Conservation (phyloP, 2,797 vertebrate species). For the Microchirus variegatus region DNA sequence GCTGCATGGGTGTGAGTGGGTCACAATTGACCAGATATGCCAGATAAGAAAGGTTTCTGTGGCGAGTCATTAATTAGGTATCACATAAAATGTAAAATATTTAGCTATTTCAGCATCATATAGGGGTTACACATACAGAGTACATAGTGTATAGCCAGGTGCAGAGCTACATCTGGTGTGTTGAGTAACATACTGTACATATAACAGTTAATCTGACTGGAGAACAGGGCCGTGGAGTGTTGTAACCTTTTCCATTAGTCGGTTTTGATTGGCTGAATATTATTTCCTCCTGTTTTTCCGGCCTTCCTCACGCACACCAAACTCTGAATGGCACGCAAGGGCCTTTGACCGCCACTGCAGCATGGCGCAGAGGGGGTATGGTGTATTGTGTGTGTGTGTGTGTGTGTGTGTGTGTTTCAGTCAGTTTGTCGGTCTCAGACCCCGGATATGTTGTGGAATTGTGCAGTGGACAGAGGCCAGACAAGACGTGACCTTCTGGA, state of each 20-base stretch:
- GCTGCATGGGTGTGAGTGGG: constrained; percentile 33
- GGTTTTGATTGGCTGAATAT: constrained; percentile 54
- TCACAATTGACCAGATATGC: constrained; percentile 20
- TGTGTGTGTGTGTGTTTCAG: constrained; percentile 19
- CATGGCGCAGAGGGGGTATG: constrained; percentile 69
- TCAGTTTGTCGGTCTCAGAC: constrained; percentile 64
- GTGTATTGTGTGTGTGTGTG: constrained; percentile 33
- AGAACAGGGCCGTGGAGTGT: constrained; percentile 28
- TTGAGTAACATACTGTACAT: constrained; percentile 53
- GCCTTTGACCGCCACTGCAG: constrained; percentile 67
- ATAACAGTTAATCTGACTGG: constrained; percentile 42
- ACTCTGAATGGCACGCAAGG: constrained; percentile 67
- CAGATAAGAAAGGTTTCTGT: constrained; percentile 20
- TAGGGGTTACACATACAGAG: too few relatives aligned
- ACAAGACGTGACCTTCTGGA: constrained; percentile 81
- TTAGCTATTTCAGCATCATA: constrained; percentile 6
- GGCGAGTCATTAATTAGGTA: neutral
- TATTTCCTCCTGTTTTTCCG: constrained; percentile 42
- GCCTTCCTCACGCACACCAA: constrained; percentile 39
- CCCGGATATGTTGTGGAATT: constrained; percentile 83
- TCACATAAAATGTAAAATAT: constrained; percentile 18
- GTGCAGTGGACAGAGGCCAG: constrained; percentile 84
- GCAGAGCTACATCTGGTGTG: constrained; percentile 54
- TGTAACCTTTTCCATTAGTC: constrained; percentile 67
- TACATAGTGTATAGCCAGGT: constrained; percentile 37